Evolutionary conservation across 1,140 invertebrate species (phyloP).

Genomic region (Oreohelix idahoensis): DNA sequence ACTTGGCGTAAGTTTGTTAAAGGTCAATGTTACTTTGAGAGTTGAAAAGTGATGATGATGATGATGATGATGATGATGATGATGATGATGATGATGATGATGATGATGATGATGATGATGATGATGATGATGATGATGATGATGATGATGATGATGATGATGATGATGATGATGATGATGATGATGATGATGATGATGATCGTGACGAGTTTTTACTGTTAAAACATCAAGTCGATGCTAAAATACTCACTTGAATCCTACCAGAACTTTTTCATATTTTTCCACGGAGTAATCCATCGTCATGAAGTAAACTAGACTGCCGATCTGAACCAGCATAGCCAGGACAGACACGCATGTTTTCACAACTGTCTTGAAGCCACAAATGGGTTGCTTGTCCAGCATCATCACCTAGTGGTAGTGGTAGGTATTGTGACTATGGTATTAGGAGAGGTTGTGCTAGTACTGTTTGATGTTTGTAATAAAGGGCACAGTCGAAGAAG

Average conservation of each 20-base stretch:
- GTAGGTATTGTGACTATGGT: too few species aligned
- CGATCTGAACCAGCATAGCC: constrained; percentile 53
- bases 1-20: too few species aligned
- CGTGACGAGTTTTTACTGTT: too few species aligned
- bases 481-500: too few species aligned
- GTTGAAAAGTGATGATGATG: too few species aligned
- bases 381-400: constrained; percentile 50
- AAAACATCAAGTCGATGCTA: too few species aligned
- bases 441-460: too few species aligned
- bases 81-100: too few species aligned
- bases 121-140: not conserved
- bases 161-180: constrained; percentile 9
- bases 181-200: not conserved
- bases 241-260: not conserved
- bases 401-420: constrained; percentile 55
- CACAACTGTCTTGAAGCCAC: constrained; percentile 19
- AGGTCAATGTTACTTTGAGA: too few species aligned
- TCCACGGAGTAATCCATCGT: constrained; percentile 53
- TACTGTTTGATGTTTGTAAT: too few species aligned
- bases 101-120: constrained; percentile 10
- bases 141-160: not conserved
- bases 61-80: too few species aligned
- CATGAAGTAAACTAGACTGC: constrained; percentile 53
- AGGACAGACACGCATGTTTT: constrained; percentile 24
- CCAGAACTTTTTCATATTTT: not conserved